Evolutionary conservation across 92 coral and sea anemone species (phyloP), one percentile per base, ranked within the genome.

Genomic region (Parazoanthus swiftii): DNA sequence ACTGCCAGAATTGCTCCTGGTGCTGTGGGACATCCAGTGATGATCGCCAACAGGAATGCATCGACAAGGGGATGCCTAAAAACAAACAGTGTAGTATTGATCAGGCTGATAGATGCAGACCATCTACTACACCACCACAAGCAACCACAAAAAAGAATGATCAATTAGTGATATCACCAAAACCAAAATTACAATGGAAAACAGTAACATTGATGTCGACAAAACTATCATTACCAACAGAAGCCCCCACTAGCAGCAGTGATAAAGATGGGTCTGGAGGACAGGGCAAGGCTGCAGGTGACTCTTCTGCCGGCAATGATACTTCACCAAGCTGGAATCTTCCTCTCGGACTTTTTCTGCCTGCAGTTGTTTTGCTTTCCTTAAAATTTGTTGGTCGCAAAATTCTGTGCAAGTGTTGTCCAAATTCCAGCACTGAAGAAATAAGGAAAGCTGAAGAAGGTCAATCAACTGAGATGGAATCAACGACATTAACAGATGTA

Each of bases 11-110:
- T 33, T 94, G 98, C 80, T 93, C 98, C 5, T 88, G 39, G 39
- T 94, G 98, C 85, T 94, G 98, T 86, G 92, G 93, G 18, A 94
- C 92, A 76, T 66, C 85, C 2, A 16, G 77, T 8, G 95, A 93
- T 86, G 86, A 85, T 3, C 79, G 37, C 25, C 76, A 87, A 54
- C 43, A 81, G 33, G 94, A 91, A 78, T 94, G 98, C 77, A 74
- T 76, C 0, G 90, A 80, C 39, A 90, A 91, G 76, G 92, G 92
- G 37, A 88, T 94, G 94, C 91, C 94, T 3, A 8, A 20, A 16
- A 80, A 90, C 42, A 79, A 80, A 74, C 98, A 94, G 35, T 94
- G 98, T 23, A 77, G 91, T 26, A 51, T 82, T 38, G 42, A 66
- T 29, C 48, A 66, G 39, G 86, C 76, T 13, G 33, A 11, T 18